A percentile compares a stretch with the other conserved stretches of the same genome.
These are phyloP conservation scores for Squalus acanthias DNA, from an alignment of 2,797 vertebrate species.

Conservation along the genomic window DNA sequence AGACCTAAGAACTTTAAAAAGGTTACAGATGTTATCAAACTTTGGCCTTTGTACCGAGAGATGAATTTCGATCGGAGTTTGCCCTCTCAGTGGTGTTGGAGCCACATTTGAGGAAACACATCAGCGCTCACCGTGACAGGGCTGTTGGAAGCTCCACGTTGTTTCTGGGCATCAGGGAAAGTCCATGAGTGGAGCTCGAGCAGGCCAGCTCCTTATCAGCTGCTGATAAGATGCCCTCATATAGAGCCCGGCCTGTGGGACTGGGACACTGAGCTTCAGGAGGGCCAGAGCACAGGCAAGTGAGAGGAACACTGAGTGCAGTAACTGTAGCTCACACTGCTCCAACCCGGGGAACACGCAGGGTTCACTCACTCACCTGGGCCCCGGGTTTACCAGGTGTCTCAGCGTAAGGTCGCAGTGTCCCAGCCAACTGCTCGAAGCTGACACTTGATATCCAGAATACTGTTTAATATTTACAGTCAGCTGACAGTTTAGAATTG, in stretches of 20 bases:
- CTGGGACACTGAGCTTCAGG: background rate
- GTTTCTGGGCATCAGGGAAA: background rate
- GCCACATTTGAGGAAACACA: background rate
- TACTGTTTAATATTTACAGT: background rate
- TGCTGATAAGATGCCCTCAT: background rate
- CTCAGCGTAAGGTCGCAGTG: background rate
- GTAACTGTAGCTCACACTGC: background rate
- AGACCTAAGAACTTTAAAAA: background rate
- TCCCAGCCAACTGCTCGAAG: background rate
- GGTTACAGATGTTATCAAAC: background rate
- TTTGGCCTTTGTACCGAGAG: background rate
- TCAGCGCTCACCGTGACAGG: background rate
- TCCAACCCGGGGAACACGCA: background rate
- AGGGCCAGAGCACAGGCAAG: background rate
- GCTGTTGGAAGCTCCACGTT: conserved; percentile 24
- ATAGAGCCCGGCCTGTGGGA: background rate
- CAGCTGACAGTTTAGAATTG: background rate
- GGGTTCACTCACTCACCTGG: background rate
- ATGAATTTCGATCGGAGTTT: too few species aligned
- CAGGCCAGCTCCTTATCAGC: background rate
- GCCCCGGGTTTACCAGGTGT: background rate
- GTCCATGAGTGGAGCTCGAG: background rate
- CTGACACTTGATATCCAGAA: background rate
- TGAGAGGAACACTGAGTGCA: background rate
- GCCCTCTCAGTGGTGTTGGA: background rate